phyloP scores from a whole-genome alignment of 2,888 invertebrate genomes.

The Acrobasis consociella region DNA sequence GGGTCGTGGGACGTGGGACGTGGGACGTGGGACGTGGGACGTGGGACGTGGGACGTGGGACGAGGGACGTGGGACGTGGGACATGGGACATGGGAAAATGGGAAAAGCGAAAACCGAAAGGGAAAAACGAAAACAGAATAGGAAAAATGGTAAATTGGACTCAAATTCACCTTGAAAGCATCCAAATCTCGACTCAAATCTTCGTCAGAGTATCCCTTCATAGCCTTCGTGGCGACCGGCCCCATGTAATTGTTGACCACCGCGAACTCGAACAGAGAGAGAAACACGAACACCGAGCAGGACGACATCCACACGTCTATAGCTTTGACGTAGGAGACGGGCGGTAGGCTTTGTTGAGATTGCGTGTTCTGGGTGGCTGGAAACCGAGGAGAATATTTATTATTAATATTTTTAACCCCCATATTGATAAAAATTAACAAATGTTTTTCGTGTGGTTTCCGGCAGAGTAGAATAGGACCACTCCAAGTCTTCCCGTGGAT shows the following conservation, averaged over 20 bases:
- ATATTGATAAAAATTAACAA: too few species aligned
- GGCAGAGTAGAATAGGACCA: too few species aligned
- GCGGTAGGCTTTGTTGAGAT: slow-evolving; percentile 93
- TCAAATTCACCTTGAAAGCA: slow-evolving; percentile 86
- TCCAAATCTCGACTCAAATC: slow-evolving; percentile 87
- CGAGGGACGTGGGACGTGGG: neutral
- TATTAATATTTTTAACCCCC: too few species aligned
- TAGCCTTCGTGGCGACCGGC: slow-evolving; percentile 92
- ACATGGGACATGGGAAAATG: neutral
- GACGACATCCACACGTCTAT: slow-evolving; percentile 97
- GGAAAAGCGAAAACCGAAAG: neutral
- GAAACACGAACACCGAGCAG: slow-evolving; percentile 95
- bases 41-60: neutral
- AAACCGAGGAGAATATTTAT: slow-evolving; percentile 26
- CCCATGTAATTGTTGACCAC: slow-evolving; percentile 95
- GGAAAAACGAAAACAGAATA: neutral
- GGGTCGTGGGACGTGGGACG: too few species aligned
- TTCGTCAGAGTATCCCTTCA: slow-evolving; percentile 95
- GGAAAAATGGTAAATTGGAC: neutral
- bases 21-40: too few species aligned
- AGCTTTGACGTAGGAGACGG: slow-evolving; percentile 96
- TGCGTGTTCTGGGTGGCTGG: slow-evolving; percentile 95
- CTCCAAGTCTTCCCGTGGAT: too few species aligned
- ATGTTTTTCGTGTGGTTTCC: too few species aligned
- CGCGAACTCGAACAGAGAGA: slow-evolving; percentile 94